A percentile compares a stretch with the other conserved stretches of the same genome.
Evolutionary conservation across 35 echinoderm and acorn worm genomes (phyloP).

Genomic region (Holothuria glaberrima): DNA sequence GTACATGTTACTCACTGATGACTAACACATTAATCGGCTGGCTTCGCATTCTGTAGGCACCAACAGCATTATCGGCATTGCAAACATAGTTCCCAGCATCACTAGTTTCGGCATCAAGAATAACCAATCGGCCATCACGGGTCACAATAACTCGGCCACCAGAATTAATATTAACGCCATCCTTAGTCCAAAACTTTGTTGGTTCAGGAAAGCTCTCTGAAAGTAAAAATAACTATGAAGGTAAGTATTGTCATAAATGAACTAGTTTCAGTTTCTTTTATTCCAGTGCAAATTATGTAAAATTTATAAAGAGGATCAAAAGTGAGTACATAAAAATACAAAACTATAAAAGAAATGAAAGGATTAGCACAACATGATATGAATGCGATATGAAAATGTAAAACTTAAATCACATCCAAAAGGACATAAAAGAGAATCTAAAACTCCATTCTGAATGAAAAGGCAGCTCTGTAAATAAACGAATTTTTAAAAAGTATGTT

Average conservation of each 20-base stretch:
- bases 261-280: too few relatives aligned
- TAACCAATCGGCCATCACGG: constrained; percentile 68
- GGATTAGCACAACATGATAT: too few relatives aligned
- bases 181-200: constrained; percentile 62
- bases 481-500: too few relatives aligned
- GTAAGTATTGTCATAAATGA: neutral
- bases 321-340: too few relatives aligned
- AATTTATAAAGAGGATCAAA: too few relatives aligned
- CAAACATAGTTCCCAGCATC: constrained; percentile 65
- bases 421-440: too few relatives aligned
- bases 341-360: too few relatives aligned
- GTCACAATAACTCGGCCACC: constrained; percentile 49
- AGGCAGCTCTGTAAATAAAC: too few relatives aligned
- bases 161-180: neutral
- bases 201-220: constrained; percentile 75
- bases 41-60: neutral
- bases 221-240: neutral
- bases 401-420: too few relatives aligned
- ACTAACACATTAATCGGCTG: constrained; percentile 36
- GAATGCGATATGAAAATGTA: too few relatives aligned
- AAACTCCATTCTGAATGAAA: too few relatives aligned
- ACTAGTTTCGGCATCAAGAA: constrained; percentile 32
- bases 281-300: too few relatives aligned
- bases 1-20: constrained; percentile 10
- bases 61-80: constrained; percentile 52